Evolutionary conservation across 1,140 invertebrate species (phyloP), one percentile per base, ranked within the genome.

Genomic region (Linepithema humile): DNA sequence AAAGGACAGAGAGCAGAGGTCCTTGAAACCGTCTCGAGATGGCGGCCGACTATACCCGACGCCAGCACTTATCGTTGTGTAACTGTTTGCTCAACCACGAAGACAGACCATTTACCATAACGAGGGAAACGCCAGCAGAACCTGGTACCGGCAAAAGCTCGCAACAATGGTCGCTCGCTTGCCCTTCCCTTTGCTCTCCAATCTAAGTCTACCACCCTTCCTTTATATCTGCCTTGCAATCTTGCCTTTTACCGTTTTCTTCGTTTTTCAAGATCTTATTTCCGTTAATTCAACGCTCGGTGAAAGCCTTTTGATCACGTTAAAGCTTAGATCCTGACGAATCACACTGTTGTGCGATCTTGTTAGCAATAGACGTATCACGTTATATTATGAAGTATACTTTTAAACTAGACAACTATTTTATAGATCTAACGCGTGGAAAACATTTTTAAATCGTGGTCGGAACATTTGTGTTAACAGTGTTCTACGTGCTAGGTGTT

Each of bases 71-170:
- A 91, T 92, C 92, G 89, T 91, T 91, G 89, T 89, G 83, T 85
- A 88, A 91, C 91, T 93, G 90, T 93, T 93, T 93, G 88, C 87
- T 82, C 88, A 87, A 89, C 90, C 91, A 92, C 90, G 85, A 91
- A 92, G 87, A 90, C 91, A 90, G 90, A 91, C 91, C 92, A 92
- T 92, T 92, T 93, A 93, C 91, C 89, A 91, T 93, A 93, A 93
- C 92, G 92, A 92, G 91, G 88, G 82, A 91, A 92, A 90, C 84
- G 88, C 62, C 85, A 88, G 87, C 88, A 87, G 85, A 86, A 77
- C 84, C 86, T 59, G 85, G 82, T 75, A 78, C 86, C 82, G 77
- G 53, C 60, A 26, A 87, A 78, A 84, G 83, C 69, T 82, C 55
- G 62, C 83, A 80, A 92, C 88, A 90, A 92, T 91, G 84, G 72